Conservation (phyloP, 2,797 vertebrate genomes). For the Trachops cirrhosus region DNA sequence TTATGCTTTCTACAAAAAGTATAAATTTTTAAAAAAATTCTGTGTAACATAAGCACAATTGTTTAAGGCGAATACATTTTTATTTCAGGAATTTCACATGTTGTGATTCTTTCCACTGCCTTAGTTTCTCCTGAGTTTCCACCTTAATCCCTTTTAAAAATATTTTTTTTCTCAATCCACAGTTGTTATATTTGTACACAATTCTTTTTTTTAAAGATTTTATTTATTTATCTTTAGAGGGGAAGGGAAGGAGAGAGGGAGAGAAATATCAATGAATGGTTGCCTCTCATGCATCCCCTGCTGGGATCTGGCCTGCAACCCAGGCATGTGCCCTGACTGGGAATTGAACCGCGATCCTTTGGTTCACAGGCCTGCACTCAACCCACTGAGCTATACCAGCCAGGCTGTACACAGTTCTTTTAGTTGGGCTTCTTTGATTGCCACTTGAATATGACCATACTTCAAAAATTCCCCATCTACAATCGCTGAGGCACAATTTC, state of each 20-base stretch:
- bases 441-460: not conserved
- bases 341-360: too few relatives aligned
- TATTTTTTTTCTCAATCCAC: not conserved
- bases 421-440: not conserved
- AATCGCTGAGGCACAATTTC: not conserved
- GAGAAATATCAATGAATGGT: too few relatives aligned
- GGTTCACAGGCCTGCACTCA: too few relatives aligned
- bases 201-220: too few relatives aligned
- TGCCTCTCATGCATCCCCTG: too few relatives aligned
- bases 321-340: too few relatives aligned
- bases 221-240: too few relatives aligned
- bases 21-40: not conserved
- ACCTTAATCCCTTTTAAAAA: not conserved
- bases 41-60: not conserved
- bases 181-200: not conserved
- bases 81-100: not conserved
- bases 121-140: not conserved
- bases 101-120: not conserved
- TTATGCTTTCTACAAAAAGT: not conserved
- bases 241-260: too few relatives aligned
- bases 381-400: too few relatives aligned
- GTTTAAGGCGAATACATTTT: conserved; percentile 60
- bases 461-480: not conserved
- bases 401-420: not conserved
- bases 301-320: too few relatives aligned